Conservation (phyloP, 2,797 vertebrate species). For the Hoplostethus atlanticus region DNA sequence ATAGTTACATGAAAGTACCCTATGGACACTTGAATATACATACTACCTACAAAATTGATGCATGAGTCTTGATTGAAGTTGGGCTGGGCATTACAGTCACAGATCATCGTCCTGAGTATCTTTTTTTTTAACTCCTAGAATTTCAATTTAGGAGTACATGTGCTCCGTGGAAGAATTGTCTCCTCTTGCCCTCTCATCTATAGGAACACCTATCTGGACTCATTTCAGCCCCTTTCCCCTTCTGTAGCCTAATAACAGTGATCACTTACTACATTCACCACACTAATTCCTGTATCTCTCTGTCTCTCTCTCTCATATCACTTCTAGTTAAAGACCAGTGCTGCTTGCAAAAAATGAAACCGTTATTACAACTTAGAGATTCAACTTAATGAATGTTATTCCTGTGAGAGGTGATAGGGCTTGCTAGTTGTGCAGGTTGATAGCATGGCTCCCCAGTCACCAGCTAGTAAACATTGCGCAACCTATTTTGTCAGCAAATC, state of each 20-base stretch:
- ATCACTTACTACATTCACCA: slow-evolving; percentile 47
- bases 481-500: slow-evolving; percentile 27
- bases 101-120: not conserved
- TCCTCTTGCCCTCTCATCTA: slow-evolving; percentile 5
- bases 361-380: slow-evolving; percentile 32
- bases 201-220: slow-evolving; percentile 5
- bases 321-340: slow-evolving; percentile 43
- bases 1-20: too few species aligned
- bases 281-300: slow-evolving; percentile 35
- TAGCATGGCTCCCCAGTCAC: slow-evolving; percentile 32
- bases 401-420: slow-evolving; percentile 15
- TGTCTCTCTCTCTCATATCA: slow-evolving; percentile 28
- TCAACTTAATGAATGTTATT: not conserved
- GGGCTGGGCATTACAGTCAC: not conserved
- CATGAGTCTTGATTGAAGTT: not conserved
- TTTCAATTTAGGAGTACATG: not conserved
- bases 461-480: slow-evolving; percentile 7
- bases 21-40: too few species aligned
- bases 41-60: not conserved
- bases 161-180: not conserved
- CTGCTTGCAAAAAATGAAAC: slow-evolving; percentile 33
- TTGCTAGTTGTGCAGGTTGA: slow-evolving; percentile 28
- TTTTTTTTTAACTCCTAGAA: not conserved
- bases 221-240: slow-evolving; percentile 15
- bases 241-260: slow-evolving; percentile 54